A percentile compares a stretch with the other conserved stretches of the same genome.
Conservation (phyloP, 1,140 invertebrate genomes). For the Dinoponera quadriceps region DNA sequence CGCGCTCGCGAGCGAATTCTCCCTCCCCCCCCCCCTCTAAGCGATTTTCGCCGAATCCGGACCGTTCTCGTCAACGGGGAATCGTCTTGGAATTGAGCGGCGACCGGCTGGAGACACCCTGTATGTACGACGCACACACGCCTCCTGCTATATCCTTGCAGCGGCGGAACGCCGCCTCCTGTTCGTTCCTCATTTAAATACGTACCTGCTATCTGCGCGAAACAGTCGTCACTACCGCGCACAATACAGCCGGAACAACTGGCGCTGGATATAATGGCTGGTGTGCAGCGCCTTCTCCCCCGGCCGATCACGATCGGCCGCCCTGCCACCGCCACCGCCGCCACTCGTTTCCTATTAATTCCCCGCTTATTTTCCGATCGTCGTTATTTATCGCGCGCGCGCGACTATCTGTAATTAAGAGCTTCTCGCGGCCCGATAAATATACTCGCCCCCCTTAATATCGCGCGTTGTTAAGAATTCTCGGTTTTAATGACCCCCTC, state of each 20-base stretch:
- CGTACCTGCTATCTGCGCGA: constrained; percentile 64
- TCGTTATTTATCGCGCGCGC: constrained; percentile 54
- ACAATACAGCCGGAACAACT: constrained; percentile 59
- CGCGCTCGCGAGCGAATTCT: no score
- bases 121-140: constrained; percentile 42
- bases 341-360: constrained; percentile 58
- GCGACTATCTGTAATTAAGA: constrained; percentile 61
- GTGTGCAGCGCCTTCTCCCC: constrained; percentile 19
- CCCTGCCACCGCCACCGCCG: background rate
- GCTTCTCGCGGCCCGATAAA: constrained; percentile 50
- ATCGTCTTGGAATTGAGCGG: constrained; percentile 7
- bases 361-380: constrained; percentile 55
- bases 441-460: constrained; percentile 44
- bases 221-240: constrained; percentile 64
- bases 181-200: constrained; percentile 67
- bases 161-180: constrained; percentile 43
- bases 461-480: constrained; percentile 50
- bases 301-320: constrained; percentile 42
- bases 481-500: constrained; percentile 52
- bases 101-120: constrained; percentile 20
- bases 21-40: no score
- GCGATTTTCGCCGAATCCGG: background rate
- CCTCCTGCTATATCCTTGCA: constrained; percentile 55
- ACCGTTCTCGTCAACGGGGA: background rate
- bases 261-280: constrained; percentile 51